A percentile compares a stretch with the other conserved stretches of the same genome.
Conservation (phyloP, 2,797 vertebrate genomes). For the Rhadinocentrus ornatus region DNA sequence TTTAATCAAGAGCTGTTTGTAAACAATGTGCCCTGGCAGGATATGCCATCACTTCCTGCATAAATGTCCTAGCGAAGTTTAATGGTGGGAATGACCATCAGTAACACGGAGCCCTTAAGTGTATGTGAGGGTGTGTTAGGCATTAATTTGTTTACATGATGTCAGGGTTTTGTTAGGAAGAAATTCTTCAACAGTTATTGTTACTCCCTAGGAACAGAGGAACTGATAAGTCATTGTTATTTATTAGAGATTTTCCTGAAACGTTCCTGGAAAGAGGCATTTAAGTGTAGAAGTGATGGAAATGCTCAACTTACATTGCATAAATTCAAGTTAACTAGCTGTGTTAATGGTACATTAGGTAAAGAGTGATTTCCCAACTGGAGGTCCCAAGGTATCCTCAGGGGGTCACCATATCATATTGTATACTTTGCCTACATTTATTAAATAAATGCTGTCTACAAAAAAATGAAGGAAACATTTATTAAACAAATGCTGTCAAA, state of each 20-base stretch:
- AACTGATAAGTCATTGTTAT: constrained; percentile 2
- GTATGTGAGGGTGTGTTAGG: constrained; percentile 14
- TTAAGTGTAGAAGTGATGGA: background rate
- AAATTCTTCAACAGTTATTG: constrained; percentile 11
- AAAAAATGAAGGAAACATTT: no score
- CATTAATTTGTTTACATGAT: constrained; percentile 30
- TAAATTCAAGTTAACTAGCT: background rate
- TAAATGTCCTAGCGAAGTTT: constrained; percentile 57
- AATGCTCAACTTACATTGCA: background rate
- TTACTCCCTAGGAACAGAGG: background rate
- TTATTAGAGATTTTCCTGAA: background rate
- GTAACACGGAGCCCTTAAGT: background rate
- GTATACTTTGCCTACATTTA: no score
- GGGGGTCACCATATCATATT: no score
- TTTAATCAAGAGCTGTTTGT: constrained; percentile 68
- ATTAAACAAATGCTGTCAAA: no score
- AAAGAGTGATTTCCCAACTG: no score
- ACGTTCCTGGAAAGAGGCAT: background rate
- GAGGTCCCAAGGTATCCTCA: no score
- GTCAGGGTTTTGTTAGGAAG: constrained; percentile 4
- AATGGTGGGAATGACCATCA: constrained; percentile 70
- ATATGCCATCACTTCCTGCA: constrained; percentile 74
- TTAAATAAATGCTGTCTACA: no score
- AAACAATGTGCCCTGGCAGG: constrained; percentile 73
- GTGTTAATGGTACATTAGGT: no score